Evolutionary conservation across 1,140 invertebrate species (phyloP).

Genomic region (Drosophila triauraria): DNA sequence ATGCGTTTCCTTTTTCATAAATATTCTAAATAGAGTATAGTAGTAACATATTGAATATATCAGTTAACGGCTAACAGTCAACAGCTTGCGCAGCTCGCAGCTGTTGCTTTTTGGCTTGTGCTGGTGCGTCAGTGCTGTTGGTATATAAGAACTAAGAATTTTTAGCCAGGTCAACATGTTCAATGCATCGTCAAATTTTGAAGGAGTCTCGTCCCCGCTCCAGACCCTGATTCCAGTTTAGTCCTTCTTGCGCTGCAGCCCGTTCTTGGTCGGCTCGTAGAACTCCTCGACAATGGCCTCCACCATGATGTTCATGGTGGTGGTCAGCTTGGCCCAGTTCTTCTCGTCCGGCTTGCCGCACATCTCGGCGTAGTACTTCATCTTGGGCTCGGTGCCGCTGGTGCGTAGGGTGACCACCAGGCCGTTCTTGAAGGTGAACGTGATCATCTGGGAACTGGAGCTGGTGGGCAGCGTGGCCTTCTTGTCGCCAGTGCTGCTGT

Average conservation of each 20-base stretch:
- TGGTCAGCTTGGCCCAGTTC: slow-evolving; percentile 88
- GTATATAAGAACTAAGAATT: slow-evolving; percentile 28
- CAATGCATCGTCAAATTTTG: slow-evolving; percentile 30
- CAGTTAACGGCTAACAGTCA: slow-evolving; percentile 11
- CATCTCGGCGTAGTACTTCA: slow-evolving; percentile 98
- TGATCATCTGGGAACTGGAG: slow-evolving; percentile 96
- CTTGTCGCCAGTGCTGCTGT: slow-evolving; percentile 90
- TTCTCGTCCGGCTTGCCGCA: slow-evolving; percentile 90
- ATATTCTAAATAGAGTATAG: slow-evolving; percentile 27
- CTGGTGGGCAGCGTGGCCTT: slow-evolving; percentile 92
- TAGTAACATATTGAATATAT: slow-evolving; percentile 34
- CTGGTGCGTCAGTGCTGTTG: slow-evolving; percentile 41
- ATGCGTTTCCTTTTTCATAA: slow-evolving; percentile 11
- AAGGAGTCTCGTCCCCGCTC: neutral
- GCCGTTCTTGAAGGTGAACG: slow-evolving; percentile 96
- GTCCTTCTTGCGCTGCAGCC: slow-evolving; percentile 86
- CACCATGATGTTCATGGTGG: slow-evolving; percentile 91
- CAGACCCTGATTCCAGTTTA: slow-evolving; percentile 28
- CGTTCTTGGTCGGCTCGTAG: slow-evolving; percentile 91
- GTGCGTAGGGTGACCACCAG: slow-evolving; percentile 95
- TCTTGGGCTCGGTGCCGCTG: slow-evolving; percentile 99
- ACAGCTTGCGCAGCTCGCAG: slow-evolving; percentile 12
- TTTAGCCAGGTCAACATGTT: slow-evolving; percentile 22
- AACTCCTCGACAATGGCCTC: slow-evolving; percentile 92
- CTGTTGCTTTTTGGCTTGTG: slow-evolving; percentile 51